Conservation (phyloP, 1,140 invertebrate species). For the Drosophila bifasciata region DNA sequence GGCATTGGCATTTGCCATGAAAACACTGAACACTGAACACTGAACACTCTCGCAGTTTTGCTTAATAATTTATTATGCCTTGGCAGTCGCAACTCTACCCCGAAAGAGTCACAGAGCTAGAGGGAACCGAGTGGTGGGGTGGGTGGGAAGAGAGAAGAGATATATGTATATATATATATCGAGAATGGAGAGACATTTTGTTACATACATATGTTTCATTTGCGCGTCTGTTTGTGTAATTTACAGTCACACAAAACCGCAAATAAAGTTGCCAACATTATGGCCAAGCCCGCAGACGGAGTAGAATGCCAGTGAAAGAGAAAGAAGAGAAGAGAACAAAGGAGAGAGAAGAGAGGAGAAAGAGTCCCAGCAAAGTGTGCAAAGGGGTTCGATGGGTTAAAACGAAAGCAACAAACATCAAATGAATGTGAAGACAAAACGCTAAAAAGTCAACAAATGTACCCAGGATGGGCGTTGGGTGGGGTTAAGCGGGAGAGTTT, state of each 20-base stretch:
- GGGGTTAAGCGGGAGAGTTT: neutral
- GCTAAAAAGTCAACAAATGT: conserved; percentile 74
- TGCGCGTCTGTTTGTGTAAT: conserved; percentile 77
- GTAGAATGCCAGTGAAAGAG: neutral
- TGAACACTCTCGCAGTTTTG: conserved; percentile 71
- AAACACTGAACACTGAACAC: conserved; percentile 64
- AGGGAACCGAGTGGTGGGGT: neutral
- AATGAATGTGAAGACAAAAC: conserved; percentile 71
- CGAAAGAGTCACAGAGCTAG: conserved; percentile 3
- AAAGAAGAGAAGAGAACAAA: neutral
- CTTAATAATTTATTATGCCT: conserved; percentile 79
- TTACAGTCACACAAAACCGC: conserved; percentile 79
- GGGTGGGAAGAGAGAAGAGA: conserved; percentile 18
- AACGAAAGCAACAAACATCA: conserved; percentile 51
- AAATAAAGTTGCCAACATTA: conserved; percentile 79
- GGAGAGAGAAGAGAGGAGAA: neutral
- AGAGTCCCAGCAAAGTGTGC: too few relatives aligned
- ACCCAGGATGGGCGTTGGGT: too few relatives aligned
- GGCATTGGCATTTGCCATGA: conserved; percentile 72
- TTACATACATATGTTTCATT: conserved; percentile 80
- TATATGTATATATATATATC: conserved; percentile 42
- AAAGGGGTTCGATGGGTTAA: too few relatives aligned
- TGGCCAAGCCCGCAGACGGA: conserved; percentile 31
- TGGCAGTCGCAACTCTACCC: conserved; percentile 62
- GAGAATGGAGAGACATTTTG: conserved; percentile 47